Evolutionary conservation across 2,888 invertebrate species (phyloP).

Genomic region (Platycheirus rosarum): DNA sequence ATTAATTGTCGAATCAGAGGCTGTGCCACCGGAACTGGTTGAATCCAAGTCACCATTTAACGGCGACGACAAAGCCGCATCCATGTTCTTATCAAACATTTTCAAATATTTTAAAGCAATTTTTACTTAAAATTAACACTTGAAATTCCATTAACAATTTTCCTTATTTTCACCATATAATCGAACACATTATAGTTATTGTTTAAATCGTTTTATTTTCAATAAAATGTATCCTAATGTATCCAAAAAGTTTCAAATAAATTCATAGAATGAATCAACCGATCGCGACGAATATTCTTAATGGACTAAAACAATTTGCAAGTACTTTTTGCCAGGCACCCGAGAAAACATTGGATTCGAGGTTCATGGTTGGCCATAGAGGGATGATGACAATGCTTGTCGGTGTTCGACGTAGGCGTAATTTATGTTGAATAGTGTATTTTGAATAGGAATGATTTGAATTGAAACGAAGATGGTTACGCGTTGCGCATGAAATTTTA

Average conservation of each 20-base stretch:
- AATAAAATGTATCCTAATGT: not conserved
- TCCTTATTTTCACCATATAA: not conserved
- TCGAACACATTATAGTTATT: not conserved
- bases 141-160: conserved; percentile 1
- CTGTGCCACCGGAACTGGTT: conserved; percentile 82
- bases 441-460: conserved; percentile 41
- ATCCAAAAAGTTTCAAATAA: not conserved
- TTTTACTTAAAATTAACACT: not conserved
- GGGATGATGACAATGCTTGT: conserved; percentile 51
- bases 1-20: conserved; percentile 80
- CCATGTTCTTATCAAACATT: conserved; percentile 82
- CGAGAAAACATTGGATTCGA: conserved; percentile 1
- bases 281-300: conserved; percentile 60
- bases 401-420: conserved; percentile 57
- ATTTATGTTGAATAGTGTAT: conserved; percentile 36
- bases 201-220: not conserved
- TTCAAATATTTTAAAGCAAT: conserved; percentile 12
- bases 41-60: conserved; percentile 81
- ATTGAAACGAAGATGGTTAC: conserved; percentile 35
- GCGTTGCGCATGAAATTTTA: conserved; percentile 44
- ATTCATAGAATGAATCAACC: conserved; percentile 40
- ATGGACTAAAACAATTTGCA: conserved; percentile 53
- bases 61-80: conserved; percentile 79
- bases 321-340: conserved; percentile 1
- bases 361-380: conserved; percentile 5